Evolutionary conservation across 1,140 invertebrate genomes (phyloP).

Genomic region (Sitobion miscanthi): DNA sequence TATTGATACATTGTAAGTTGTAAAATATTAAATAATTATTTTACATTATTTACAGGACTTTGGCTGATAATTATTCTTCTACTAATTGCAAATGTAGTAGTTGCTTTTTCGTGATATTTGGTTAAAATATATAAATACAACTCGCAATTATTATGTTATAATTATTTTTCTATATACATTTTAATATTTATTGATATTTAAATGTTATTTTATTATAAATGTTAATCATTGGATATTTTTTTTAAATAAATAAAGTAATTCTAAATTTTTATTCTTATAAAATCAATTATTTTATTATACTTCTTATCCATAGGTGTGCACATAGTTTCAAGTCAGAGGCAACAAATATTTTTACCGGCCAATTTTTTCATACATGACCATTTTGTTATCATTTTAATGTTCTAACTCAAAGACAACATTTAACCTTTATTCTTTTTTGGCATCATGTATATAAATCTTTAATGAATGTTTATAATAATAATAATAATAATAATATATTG

Average conservation of each 20-base stretch:
- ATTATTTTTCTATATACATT: not conserved
- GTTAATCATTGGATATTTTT: not conserved
- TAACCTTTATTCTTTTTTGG: too few relatives aligned
- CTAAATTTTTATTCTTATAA: not conserved
- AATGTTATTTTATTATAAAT: slow-evolving; percentile 14
- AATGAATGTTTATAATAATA: too few relatives aligned
- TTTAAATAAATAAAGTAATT: not conserved
- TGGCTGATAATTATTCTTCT: slow-evolving; percentile 73
- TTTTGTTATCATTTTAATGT: too few relatives aligned
- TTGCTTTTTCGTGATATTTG: slow-evolving; percentile 52
- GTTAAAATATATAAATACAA: not conserved
- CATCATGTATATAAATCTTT: too few relatives aligned
- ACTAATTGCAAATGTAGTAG: slow-evolving; percentile 67
- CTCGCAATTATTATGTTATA: not conserved
- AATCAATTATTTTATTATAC: not conserved
- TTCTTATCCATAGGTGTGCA: not conserved
- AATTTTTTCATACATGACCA: too few relatives aligned
- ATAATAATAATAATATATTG: too few relatives aligned
- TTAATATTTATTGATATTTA: slow-evolving; percentile 15
- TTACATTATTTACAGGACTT: slow-evolving; percentile 63
- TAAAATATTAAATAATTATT: slow-evolving; percentile 59
- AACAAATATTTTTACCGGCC: too few relatives aligned
- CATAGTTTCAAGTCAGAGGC: too few relatives aligned
- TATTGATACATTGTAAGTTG: slow-evolving; percentile 8
- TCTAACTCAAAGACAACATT: too few relatives aligned